Base-by-base conservation (phyloP, 2,797 vertebrate genomes). In the Loriculus beryllinus region DNA sequence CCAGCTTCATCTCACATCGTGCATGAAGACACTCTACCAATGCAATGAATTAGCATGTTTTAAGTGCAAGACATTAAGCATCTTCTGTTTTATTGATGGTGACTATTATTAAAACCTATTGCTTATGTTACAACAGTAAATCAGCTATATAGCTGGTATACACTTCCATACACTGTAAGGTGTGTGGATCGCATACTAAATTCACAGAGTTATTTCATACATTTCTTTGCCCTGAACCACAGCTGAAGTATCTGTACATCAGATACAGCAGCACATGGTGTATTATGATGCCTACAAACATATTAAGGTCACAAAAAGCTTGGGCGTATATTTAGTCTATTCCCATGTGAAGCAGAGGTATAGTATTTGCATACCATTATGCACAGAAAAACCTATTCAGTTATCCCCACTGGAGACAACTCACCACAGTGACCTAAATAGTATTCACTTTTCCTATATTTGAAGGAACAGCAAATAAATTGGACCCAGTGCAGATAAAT, bases 341-440 rank as follows among this genome's bases (percentile, higher is more conserved):
- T 86, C 91, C 93, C 94, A 48, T 19, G 37, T 45, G 71, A 94
- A 72, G 76, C 49, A 92, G 63, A 86, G 70, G 85, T 92, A 42
- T 91, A 90, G 95, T 90, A 96, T 97, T 91, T 97, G 91, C 96
- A 96, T 97, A 85, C 39, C 35, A 96, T 96, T 95, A 95, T 82
- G 64, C 56, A 87, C 85, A 90, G 88, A 86, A 95, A 94, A 94
- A 83, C 65, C 88, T 94, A 84, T 91, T 95, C 86, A 81, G 82
- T 72, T 83, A 93, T 96, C 84, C 91, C 78, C 40, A 10, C n/a
- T 87, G 76, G 90, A 97, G 65, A 90, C 88, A 94, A 94, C 71
- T 94, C 86, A 93, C 87, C 48, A 88, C 88, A 82, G 72, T 93
- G 96, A 88, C 92, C 95, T 93, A 95, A 93, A 97, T 37, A 96